phyloP scores from a whole-genome alignment of 2,888 invertebrate species.

The Pimpla rufipes region DNA sequence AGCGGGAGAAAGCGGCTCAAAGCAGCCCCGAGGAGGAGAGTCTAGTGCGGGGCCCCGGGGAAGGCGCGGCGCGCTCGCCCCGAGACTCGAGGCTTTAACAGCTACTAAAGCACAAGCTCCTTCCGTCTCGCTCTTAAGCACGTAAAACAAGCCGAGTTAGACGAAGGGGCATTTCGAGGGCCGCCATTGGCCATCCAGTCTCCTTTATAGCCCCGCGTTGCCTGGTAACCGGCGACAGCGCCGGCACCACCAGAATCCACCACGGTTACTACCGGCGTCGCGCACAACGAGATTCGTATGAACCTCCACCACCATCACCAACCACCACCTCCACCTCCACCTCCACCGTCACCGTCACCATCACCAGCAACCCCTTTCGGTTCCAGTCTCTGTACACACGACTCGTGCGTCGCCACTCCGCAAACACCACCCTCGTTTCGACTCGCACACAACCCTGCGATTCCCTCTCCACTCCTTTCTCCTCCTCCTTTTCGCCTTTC shows the following conservation, averaged over 20 bases:
- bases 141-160: constrained; percentile 84
- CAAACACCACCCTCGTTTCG: constrained; percentile 63
- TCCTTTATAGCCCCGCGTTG: constrained; percentile 84
- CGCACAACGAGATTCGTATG: constrained; percentile 73
- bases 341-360: constrained; percentile 49
- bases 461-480: constrained; percentile 37
- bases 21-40: constrained; percentile 12
- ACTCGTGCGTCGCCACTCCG: constrained; percentile 32
- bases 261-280: constrained; percentile 76
- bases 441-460: constrained; percentile 37
- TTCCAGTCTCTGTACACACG: no score
- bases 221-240: constrained; percentile 80
- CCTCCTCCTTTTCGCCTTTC: constrained; percentile 11
- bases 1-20: constrained; percentile 23
- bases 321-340: constrained; percentile 63
- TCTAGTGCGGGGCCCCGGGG: constrained; percentile 19
- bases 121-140: constrained; percentile 82
- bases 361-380: constrained; percentile 38
- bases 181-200: constrained; percentile 85
- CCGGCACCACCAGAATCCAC: constrained; percentile 57
- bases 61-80: constrained; percentile 50
- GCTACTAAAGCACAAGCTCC: constrained; percentile 84
- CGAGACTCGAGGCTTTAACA: constrained; percentile 83
- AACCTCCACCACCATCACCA: constrained; percentile 73
- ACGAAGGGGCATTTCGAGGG: constrained; percentile 83